phyloP scores from a whole-genome alignment of 2,113 vertebrate genomes.

The Amblyornis subalaris region DNA sequence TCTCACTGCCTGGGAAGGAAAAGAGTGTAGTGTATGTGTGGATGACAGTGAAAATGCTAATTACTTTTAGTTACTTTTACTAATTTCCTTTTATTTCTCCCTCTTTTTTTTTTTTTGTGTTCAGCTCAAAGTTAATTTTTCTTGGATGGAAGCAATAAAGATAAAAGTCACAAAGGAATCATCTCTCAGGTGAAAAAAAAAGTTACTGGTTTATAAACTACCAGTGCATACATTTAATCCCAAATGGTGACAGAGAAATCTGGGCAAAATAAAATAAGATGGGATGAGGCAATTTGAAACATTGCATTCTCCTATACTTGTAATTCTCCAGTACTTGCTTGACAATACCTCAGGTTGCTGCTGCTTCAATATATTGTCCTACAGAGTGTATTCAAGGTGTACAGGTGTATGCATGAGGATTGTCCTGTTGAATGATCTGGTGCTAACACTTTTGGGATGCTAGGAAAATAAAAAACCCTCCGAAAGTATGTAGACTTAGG shows the following conservation, averaged over 20 bases:
- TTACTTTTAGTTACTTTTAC: background rate
- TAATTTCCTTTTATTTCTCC: background rate
- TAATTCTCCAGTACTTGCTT: background rate
- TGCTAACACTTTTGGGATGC: background rate
- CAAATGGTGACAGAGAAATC: background rate
- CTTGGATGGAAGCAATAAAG: background rate
- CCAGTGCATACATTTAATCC: background rate
- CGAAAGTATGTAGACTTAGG: background rate
- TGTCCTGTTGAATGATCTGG: background rate
- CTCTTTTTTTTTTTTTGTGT: background rate
- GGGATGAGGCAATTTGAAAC: fast-evolving
- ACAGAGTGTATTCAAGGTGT: background rate
- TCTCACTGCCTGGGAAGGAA: background rate
- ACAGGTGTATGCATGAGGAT: background rate
- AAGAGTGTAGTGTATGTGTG: background rate
- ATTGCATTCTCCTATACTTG: background rate
- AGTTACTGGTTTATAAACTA: background rate
- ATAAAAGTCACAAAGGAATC: background rate
- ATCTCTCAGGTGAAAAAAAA: background rate
- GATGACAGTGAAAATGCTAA: background rate
- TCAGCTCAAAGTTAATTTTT: background rate
- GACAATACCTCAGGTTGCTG: background rate
- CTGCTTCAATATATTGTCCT: background rate
- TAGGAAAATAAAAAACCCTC: background rate
- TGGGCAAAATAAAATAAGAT: background rate